Base-by-base conservation (phyloP, 2,797 vertebrate genomes). In the Trichosurus vulpecula region DNA sequence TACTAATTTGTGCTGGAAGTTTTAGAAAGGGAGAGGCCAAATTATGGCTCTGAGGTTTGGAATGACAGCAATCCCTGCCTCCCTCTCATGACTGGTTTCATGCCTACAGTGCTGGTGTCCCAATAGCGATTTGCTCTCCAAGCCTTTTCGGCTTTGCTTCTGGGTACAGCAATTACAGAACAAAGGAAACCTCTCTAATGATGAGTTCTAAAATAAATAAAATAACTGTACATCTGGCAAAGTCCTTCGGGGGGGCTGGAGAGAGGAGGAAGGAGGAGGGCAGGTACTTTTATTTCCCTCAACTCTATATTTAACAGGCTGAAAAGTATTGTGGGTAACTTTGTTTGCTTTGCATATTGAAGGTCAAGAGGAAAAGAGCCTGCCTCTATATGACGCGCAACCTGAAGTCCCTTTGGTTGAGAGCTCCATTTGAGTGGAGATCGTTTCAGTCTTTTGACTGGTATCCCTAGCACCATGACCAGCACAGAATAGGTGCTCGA, bases 71-170 rank as follows among this genome's bases (percentile, higher is more conserved):
- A 95, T 27, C 53, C 58, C 51, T n/a, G n/a, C n/a, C n/a, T 87
- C 90, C 47, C 41, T 52, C 87, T 16, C 13, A 22, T 97, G 92
- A 95, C 0, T 92, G 90, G 94, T 94, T 96, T 95, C 90, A 51
- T 89, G 95, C 96, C 97, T 95, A 94, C 22, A 87, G 8, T 87
- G 9, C 25, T 27, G 41, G 22, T 57, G 96, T 97, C 96, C 95
- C 96, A 97, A 97, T 96, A 95, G 94, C 89, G 87, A 96, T 55
- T 87, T 91, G 58, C 91, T 14, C 87, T 90, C 52, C 87, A 87
- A 97, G 94, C 94, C 93, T 93, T 92, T 97, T 66, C 66, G 89
- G 97, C 58, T 92, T 95, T 66, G 58, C 96, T 97, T 96, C 91
- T 92, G 95, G 90, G 55, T 58, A 22, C 52, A 96, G 96, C 91